phyloP scores from a whole-genome alignment of 2,113 vertebrate species.

The Petrocephalus zakoni region DNA sequence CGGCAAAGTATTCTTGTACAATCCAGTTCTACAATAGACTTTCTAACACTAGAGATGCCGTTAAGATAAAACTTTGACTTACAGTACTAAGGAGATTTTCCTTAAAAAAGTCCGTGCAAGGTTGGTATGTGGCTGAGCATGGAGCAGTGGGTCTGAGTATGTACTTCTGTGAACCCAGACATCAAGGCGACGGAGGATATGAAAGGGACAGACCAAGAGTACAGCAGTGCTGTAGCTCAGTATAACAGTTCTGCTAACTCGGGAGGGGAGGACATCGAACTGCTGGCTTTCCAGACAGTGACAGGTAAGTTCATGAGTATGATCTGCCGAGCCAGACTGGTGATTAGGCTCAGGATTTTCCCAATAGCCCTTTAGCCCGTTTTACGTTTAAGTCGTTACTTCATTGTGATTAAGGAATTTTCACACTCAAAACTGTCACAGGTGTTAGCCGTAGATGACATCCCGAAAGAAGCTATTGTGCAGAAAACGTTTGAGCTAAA shows the following conservation, averaged over 20 bases:
- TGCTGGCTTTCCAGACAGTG: constrained; percentile 65
- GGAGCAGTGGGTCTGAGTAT: neutral
- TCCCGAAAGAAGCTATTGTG: neutral
- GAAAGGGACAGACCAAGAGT: constrained; percentile 53
- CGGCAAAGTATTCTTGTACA: neutral
- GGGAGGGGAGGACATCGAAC: constrained; percentile 59
- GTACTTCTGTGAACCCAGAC: constrained; percentile 35
- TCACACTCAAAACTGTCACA: neutral
- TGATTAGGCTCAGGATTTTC: neutral
- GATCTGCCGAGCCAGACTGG: neutral
- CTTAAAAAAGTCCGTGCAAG: neutral
- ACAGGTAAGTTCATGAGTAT: constrained; percentile 52
- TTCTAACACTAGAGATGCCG: neutral
- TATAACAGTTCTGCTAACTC: constrained; percentile 59
- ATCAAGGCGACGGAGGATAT: constrained; percentile 50
- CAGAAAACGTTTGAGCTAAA: neutral
- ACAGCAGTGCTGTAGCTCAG: constrained; percentile 49
- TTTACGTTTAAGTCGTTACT: neutral
- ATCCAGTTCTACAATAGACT: neutral
- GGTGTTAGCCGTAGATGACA: neutral
- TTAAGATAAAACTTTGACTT: neutral
- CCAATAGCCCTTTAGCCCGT: neutral
- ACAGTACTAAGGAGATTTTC: neutral
- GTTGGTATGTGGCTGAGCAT: neutral
- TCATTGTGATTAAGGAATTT: neutral